A percentile compares a stretch with the other conserved stretches of the same genome.
phyloP scores from a whole-genome alignment of 2,888 invertebrate species.

The Caenorhabditis panamensis region DNA sequence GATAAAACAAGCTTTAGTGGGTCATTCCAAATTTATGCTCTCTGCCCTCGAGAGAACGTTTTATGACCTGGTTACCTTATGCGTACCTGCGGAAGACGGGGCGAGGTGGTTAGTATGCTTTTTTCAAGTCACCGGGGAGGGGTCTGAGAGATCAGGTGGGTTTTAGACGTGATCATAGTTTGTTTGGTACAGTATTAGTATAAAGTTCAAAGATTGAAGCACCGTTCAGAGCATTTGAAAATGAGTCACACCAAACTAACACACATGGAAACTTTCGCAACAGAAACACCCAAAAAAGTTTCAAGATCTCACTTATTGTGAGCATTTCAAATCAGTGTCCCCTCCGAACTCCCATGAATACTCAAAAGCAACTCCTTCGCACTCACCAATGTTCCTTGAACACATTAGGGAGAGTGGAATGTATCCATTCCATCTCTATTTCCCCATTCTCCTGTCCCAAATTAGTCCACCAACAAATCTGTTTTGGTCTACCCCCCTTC shows the following conservation, averaged over 20 bases:
- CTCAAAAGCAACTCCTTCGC: neutral
- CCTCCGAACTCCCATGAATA: neutral
- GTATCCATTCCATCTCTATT: neutral
- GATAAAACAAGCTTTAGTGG: conserved; percentile 38
- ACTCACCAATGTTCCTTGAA: neutral
- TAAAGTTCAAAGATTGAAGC: no score
- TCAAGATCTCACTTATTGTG: no score
- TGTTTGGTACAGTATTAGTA: no score
- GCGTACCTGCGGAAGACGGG: conserved; percentile 29
- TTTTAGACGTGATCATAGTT: neutral
- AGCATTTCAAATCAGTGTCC: neutral
- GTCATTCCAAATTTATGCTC: conserved; percentile 54
- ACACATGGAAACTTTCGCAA: no score
- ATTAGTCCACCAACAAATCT: conserved; percentile 1
- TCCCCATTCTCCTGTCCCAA: neutral
- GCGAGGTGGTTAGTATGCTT: conserved; percentile 6
- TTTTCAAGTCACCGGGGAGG: neutral
- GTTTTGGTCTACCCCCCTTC: neutral
- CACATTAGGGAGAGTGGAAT: conserved; percentile 7
- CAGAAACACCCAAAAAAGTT: no score
- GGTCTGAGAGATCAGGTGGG: neutral
- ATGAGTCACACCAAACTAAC: no score
- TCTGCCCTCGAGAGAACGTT: conserved; percentile 35
- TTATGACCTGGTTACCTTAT: conserved; percentile 42
- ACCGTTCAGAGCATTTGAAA: no score